Conservation (phyloP, 1,140 invertebrate species). For the Leptinotarsa texana region DNA sequence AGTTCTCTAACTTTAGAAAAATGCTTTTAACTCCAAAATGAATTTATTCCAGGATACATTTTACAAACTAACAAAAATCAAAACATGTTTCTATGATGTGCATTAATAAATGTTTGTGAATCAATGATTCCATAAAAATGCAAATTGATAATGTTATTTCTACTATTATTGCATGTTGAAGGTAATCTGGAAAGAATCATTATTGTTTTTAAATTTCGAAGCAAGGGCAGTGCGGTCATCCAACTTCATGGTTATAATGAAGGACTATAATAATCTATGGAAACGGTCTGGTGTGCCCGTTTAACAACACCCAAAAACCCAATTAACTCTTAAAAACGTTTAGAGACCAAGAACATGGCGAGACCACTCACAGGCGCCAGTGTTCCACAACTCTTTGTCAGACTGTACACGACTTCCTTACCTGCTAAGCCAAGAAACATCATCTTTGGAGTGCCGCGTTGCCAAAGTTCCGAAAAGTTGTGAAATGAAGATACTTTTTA, state of each 20-base stretch:
- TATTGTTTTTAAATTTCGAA: background rate
- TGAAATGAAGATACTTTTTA: too few species aligned
- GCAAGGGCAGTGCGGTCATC: background rate
- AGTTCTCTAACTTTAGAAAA: too few species aligned
- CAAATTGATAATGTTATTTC: too few species aligned
- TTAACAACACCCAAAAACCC: conserved; percentile 35
- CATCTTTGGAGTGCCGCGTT: conserved; percentile 14
- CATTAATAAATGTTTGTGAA: too few species aligned
- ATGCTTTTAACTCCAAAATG: too few species aligned
- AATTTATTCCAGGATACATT: too few species aligned
- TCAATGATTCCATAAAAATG: too few species aligned
- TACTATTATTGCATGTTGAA: too few species aligned
- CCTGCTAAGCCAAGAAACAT: conserved; percentile 30
- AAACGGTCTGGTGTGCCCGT: conserved; percentile 17
- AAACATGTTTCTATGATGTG: too few species aligned
- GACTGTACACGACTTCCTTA: conserved; percentile 30
- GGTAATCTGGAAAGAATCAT: background rate
- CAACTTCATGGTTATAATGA: conserved; percentile 10
- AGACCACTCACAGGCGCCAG: conserved; percentile 34
- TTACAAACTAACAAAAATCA: too few species aligned
- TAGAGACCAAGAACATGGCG: conserved; percentile 15
- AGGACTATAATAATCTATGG: conserved; percentile 20
- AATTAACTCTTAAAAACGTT: conserved; percentile 40
- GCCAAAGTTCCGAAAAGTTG: background rate
- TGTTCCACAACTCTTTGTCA: conserved; percentile 25